Base-by-base conservation (phyloP, 1,140 invertebrate genomes). In the Neodiprion virginianus region DNA sequence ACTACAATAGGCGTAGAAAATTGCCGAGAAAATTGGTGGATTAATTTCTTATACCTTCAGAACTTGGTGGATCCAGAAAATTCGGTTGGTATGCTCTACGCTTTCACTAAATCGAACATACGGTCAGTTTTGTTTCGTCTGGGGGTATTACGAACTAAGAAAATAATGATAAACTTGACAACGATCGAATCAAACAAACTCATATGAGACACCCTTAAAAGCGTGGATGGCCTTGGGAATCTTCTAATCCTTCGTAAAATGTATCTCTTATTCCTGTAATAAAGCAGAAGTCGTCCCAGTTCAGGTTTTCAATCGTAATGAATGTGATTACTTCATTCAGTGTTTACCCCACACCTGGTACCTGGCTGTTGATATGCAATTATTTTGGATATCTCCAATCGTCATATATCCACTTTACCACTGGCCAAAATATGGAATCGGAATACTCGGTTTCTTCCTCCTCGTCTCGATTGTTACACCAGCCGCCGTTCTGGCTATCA, bases 311-410 rank as follows among this genome's bases (percentile, higher is more conserved):
- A 17, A 17, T 5, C 28, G 1, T 40, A 5, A 5, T 40, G 5
- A 5, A 40, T 40, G 1, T 40, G 28, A 40, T 40, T 40, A 40
- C 28, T 40, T 40, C 28, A 40, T 40, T 67, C 79, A 93, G 93
- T 95, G 94, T 82, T 70, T 90, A 4, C 73, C 75, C 5, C 89
- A 90, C 17, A 85, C 89, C 0, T 91, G 90, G 90, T 91, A 89
- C 74, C 73, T 91, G 23, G 87, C 94, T 1, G 92, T 93, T 49
- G 94, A 95, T 79, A 93, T 94, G 87, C 94, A 95, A 82, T 89
- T 94, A 72, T 94, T 93, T 78, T 80, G 93, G 12, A 70, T 94
- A 48, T 88, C 89, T 7, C 90, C 89, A 2, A 17, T 91, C 1
- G 75, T 91, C 3, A 73, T 91, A 17, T 87, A 87, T 66, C 89